Evolutionary conservation across 2,888 invertebrate genomes (phyloP).

Genomic region (Salticus scenicus): DNA sequence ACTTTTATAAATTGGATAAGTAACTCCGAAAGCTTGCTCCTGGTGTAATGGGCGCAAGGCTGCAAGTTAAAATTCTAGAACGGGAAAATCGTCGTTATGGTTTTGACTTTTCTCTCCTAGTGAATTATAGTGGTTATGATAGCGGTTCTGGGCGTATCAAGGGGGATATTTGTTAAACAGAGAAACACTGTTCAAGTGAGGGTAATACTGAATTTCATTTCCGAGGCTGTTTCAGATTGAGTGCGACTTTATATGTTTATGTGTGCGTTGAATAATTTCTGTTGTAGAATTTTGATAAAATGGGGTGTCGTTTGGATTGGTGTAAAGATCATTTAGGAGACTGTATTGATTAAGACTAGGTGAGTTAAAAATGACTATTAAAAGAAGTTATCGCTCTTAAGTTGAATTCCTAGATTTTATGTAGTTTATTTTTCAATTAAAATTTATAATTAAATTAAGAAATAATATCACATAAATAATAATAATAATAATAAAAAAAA

Average conservation of each 20-base stretch:
- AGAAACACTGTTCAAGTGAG: background rate
- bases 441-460: too few relatives aligned
- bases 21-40: conserved; percentile 21
- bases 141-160: background rate
- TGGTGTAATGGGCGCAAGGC: conserved; percentile 7
- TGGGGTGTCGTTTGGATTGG: too few relatives aligned
- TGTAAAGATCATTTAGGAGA: too few relatives aligned
- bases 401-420: too few relatives aligned
- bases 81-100: conserved; percentile 48
- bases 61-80: conserved; percentile 50
- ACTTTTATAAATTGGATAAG: conserved; percentile 65
- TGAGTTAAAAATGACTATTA: too few relatives aligned
- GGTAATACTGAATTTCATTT: background rate
- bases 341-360: too few relatives aligned
- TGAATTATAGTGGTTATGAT: conserved; percentile 8
- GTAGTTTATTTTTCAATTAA: too few relatives aligned
- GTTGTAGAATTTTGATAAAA: background rate
- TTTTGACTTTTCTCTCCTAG: conserved; percentile 32
- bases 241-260: background rate
- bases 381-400: too few relatives aligned
- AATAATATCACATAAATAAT: too few relatives aligned
- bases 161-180: background rate
- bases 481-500: too few relatives aligned
- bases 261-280: background rate
- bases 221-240: background rate